Base-by-base conservation (phyloP, 2,888 invertebrate genomes). In the Sinodicranocentrus sp. region DNA sequence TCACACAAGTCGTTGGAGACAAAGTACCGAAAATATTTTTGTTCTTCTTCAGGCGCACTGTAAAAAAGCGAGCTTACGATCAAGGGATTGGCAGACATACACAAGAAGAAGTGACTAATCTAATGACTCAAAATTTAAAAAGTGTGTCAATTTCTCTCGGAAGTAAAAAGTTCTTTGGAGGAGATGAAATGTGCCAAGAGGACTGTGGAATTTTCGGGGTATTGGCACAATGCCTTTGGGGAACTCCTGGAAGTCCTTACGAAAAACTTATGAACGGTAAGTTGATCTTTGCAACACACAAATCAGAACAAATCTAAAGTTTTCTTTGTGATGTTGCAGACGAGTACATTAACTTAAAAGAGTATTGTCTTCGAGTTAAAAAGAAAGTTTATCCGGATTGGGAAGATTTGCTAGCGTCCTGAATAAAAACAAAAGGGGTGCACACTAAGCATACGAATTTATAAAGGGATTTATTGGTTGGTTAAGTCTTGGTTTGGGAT, bases 121-220 rank as follows among this genome's bases (percentile, higher is more conserved):
- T 88, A 1, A 87, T 86, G 82, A 23, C 21, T 6, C 52, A 82
- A 0, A 75, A 85, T 44, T 59, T 89, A 6, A 59, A 76, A n/a
- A 82, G 86, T 15, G 26, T 88, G 1, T 87, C 88, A 1, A 23
- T 23, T 10, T 54, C 85, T 23, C 70, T 89, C 0, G 88, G 87
- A 43, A 85, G 82, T 10, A 87, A 84, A 52, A 78, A 83, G 39
- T 87, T 84, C 26, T 39, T 87, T 23, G 26, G 85, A 2, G 88
- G 88, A 87, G 89, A 87, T 25, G 70, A 82, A 5, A 78, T 85
- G 0, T 84, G 73, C 63, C 85, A 87, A 73, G 82, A 84, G 2
- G 91, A 91, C 85, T 90, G 90, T 88, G 89, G 90, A 1, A 85
- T 91, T 59, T 91, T 91, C 89, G 91, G 90, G 5, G 89, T 90